Base-by-base conservation (phyloP, 2,113 vertebrate species). In the Eptatretus burgeri region DNA sequence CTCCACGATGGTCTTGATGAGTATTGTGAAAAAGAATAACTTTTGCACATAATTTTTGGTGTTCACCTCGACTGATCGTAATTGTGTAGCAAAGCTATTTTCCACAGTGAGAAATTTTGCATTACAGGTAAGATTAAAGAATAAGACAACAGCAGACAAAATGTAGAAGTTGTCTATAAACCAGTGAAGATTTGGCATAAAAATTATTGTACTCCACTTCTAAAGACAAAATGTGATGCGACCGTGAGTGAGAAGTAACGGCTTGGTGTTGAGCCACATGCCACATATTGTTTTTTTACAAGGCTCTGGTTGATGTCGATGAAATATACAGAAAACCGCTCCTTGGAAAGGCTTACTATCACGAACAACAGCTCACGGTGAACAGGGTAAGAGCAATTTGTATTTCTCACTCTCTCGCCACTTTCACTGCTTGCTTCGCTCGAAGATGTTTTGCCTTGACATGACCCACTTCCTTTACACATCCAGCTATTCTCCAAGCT, bases 221-320 rank as follows among this genome's bases (percentile, higher is more conserved):
- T 17, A 9, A n/a, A 62, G n/a, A 17, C 12, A 10, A n/a, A 62
- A 62, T 62, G 27, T 62, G n/a, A 62, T 17, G 56, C 10, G 56
- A 62, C 56, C 19, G 13, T 17, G n/a, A 9, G 10, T 62, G 56
- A 10, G 3, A 62, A 10, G 27, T 62, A 62, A 17, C n/a, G n/a
- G 12, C 3, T 20, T 17, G 9, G n/a, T 10, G 27, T 13, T n/a
- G n/a, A 56, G 50, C 14, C 12, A 7, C 62, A n/a, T 65, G 17
- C 62, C 14, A 0, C 1, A 63, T 69, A 70, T 62, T 66, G 60
- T 3, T 64, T 65, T 63, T 66, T 65, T 64, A 70, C 13, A 67
- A 98, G 91, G 91, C 89, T 5, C 78, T 98, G 76, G 89, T 87
- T 13, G 91, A 98, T 2, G 91, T 98, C 16, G 91, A 98, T 70